phyloP scores from a whole-genome alignment of 1,140 invertebrate species.

The Aethina tumida region DNA sequence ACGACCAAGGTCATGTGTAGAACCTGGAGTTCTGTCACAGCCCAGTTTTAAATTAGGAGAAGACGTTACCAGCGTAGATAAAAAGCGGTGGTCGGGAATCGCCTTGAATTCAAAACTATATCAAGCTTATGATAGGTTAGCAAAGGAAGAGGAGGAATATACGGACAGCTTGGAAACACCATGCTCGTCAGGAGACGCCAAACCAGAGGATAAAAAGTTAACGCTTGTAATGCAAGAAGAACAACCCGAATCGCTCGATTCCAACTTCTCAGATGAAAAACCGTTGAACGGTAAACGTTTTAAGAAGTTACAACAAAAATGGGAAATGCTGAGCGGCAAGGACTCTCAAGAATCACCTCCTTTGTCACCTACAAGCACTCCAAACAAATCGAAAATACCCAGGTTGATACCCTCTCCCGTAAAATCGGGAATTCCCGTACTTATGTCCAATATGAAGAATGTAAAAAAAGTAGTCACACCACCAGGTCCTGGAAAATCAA shows the following conservation, averaged over 20 bases:
- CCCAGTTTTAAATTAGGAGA: constrained; percentile 40
- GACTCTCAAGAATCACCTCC: constrained; percentile 40
- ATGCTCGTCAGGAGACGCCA: not conserved
- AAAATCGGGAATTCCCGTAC: constrained; percentile 35
- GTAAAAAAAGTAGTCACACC: constrained; percentile 19
- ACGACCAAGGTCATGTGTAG: constrained; percentile 58
- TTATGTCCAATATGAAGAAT: constrained; percentile 19
- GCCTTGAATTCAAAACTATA: constrained; percentile 59
- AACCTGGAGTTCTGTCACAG: constrained; percentile 40
- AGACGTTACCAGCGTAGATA: constrained; percentile 45
- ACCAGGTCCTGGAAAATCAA: constrained; percentile 2
- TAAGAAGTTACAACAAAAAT: constrained; percentile 71
- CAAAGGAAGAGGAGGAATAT: constrained; percentile 59
- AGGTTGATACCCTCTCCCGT: constrained; percentile 51
- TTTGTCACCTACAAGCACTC: constrained; percentile 37
- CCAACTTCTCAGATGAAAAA: constrained; percentile 34
- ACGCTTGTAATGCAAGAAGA: constrained; percentile 25
- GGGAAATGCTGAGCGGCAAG: constrained; percentile 62
- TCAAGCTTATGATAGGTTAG: constrained; percentile 57
- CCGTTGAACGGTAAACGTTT: constrained; percentile 45
- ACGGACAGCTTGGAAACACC: constrained; percentile 55
- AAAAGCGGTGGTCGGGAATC: constrained; percentile 64
- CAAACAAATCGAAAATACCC: constrained; percentile 56
- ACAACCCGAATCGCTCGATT: constrained; percentile 32
- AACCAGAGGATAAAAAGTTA: constrained; percentile 30